A percentile compares a stretch with the other conserved stretches of the same genome.
phyloP scores from a whole-genome alignment of 2,113 vertebrate genomes.

The Sinocyclocheilus rhinocerous region DNA sequence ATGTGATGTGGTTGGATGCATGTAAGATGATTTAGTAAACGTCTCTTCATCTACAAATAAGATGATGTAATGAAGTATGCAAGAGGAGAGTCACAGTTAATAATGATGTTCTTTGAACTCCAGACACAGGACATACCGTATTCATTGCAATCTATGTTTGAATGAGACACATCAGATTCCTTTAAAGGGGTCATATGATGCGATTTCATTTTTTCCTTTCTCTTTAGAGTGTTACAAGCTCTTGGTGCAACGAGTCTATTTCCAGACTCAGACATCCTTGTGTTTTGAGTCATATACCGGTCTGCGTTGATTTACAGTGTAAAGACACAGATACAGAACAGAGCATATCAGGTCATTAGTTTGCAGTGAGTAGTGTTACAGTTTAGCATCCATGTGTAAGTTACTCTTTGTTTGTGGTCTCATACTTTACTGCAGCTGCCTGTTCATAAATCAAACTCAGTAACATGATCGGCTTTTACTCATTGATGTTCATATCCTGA shows the following conservation, averaged over 20 bases:
- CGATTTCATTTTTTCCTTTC: too few species aligned
- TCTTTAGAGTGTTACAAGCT: too few species aligned
- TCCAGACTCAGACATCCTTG: constrained; percentile 13
- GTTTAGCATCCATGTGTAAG: constrained; percentile 22
- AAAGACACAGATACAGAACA: constrained; percentile 1
- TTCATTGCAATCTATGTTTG: constrained; percentile 26
- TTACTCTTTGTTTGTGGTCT: constrained; percentile 57
- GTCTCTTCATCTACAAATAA: neutral
- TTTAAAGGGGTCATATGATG: too few species aligned
- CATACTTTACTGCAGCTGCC: constrained; percentile 58
- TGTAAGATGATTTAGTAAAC: neutral
- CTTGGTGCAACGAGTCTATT: too few species aligned
- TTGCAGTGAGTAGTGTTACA: constrained; percentile 45
- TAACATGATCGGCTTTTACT: constrained; percentile 50
- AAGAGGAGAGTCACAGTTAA: neutral
- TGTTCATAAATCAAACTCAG: constrained; percentile 55
- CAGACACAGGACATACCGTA: neutral
- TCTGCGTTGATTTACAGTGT: constrained; percentile 23
- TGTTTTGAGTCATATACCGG: constrained; percentile 20
- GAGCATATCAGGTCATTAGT: constrained; percentile 35
- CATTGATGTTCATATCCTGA: constrained; percentile 46
- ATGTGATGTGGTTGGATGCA: neutral
- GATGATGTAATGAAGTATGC: neutral
- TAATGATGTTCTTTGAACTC: constrained; percentile 34
- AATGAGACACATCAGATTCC: neutral